These are phyloP conservation scores for Eulemur macaco DNA, from an alignment of 2,113 vertebrate species.

Conservation along the genomic window DNA sequence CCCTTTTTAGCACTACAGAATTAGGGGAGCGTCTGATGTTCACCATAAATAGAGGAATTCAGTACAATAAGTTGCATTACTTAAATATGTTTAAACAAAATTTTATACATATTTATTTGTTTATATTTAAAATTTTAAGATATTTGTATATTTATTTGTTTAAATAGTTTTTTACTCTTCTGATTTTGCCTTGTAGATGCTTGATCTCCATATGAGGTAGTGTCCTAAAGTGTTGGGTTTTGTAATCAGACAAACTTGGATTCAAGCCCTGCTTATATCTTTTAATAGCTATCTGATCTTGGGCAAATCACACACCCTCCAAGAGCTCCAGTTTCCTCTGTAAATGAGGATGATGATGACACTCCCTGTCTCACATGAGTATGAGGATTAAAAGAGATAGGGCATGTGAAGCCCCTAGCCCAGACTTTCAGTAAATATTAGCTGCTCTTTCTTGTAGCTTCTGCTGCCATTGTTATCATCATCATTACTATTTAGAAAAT, in stretches of 20 bases:
- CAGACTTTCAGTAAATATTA: rapidly evolving
- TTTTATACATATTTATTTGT: background rate
- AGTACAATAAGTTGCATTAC: background rate
- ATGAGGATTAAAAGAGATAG: background rate
- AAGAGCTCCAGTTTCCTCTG: background rate
- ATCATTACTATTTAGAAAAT: background rate
- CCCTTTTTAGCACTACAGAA: background rate
- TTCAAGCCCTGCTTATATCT: background rate
- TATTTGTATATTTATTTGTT: background rate
- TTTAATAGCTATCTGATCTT: background rate
- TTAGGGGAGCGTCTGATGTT: background rate
- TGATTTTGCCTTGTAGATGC: background rate
- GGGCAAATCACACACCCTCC: background rate
- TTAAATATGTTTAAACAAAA: background rate
- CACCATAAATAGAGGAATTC: background rate
- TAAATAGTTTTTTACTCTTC: background rate
- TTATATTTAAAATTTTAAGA: background rate
- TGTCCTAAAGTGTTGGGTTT: background rate
- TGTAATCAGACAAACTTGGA: background rate
- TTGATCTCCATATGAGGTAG: background rate
- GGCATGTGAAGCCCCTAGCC: background rate
- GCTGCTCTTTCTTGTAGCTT: background rate
- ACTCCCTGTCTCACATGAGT: background rate
- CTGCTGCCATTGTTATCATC: background rate
- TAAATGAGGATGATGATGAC: background rate